Percentiles rank a stretch among this genome's conserved stretches.
phyloP scores from a whole-genome alignment of 2,797 vertebrate genomes.

The Liparis tanakae region DNA sequence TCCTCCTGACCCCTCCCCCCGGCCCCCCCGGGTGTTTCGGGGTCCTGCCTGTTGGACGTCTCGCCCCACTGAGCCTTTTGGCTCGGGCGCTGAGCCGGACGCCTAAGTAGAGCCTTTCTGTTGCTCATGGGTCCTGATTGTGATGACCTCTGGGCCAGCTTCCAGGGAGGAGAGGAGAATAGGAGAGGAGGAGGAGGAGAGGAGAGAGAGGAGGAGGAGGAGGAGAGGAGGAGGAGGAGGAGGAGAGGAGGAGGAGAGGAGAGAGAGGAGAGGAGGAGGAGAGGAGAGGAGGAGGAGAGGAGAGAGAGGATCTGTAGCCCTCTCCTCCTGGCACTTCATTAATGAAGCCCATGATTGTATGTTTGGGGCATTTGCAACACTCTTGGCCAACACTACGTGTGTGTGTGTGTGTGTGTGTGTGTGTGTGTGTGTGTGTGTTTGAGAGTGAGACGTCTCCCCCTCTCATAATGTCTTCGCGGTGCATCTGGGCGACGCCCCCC shows the following conservation, averaged over 20 bases:
- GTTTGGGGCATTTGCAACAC: slow-evolving; percentile 83
- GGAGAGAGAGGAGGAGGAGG: slow-evolving; percentile 53
- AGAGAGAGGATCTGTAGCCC: slow-evolving; percentile 39
- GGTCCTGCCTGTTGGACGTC: slow-evolving; percentile 82
- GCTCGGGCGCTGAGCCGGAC: slow-evolving; percentile 74
- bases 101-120: slow-evolving; percentile 77
- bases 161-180: slow-evolving; percentile 74
- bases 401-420: slow-evolving; percentile 43
- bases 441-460: slow-evolving; percentile 79
- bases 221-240: slow-evolving; percentile 62
- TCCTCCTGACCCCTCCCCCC: slow-evolving; percentile 66
- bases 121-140: slow-evolving; percentile 85
- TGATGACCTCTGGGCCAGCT: slow-evolving; percentile 77
- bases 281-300: too few relatives aligned
- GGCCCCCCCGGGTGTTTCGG: slow-evolving; percentile 75
- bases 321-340: slow-evolving; percentile 84
- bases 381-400: slow-evolving; percentile 71
- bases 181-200: slow-evolving; percentile 47
- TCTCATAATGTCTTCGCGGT: slow-evolving; percentile 83
- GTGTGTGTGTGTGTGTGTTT: slow-evolving; percentile 51
- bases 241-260: slow-evolving; percentile 66
- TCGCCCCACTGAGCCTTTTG: slow-evolving; percentile 79
- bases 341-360: slow-evolving; percentile 85
- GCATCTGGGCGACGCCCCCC: slow-evolving; percentile 76
- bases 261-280: slow-evolving; percentile 47